Evolutionary conservation across 1,140 invertebrate species (phyloP), one percentile per base, ranked within the genome.

Genomic region (Drosophila lini): DNA sequence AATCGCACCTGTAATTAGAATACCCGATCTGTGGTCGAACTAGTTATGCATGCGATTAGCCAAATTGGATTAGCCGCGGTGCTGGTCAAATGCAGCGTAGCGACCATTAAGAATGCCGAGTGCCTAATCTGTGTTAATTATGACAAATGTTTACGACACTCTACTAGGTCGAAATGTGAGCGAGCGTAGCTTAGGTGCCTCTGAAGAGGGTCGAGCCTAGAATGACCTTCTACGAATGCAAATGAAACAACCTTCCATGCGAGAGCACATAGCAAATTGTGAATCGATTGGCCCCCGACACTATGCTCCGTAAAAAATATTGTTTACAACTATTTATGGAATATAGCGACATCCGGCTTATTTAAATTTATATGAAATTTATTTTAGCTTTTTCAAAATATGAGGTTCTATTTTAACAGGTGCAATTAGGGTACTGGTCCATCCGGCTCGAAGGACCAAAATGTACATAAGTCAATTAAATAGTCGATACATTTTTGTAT

Each of bases 41-140:
- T 71, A 73, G 69, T 73, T 73, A 71, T 71, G 69, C 52, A 71
- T 59, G 19, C 47, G 68, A 74, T 74, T 74, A 74, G 34, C 70
- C 36, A 74, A 74, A 74, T 74, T 74, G 70, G 70, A 74, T 74
- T 74, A 62, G 69, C 36, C 36, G 48, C 38, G 22, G 65, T 55
- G 34, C 28, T 25, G 38, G 41, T 7, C 36, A 36, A 47, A 36
- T 73, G 56, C 56, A 47, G 28, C 68, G 32, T 16, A 58, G 65
- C 40, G 56, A 9, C 36, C 38, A 61, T 59, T 53, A 44, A 40
- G 67, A 61, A 73, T 73, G 56, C 56, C 47, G 56, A 74, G 52
- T 73, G 70, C 56, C 38, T 74, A 56, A 74, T 62, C 69, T 74
- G 69, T 74, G 70, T 74, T 74, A 74, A 74, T 74, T 74, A 74